Base-by-base conservation (phyloP, 1,140 invertebrate genomes). In the Nylanderia fulva region DNA sequence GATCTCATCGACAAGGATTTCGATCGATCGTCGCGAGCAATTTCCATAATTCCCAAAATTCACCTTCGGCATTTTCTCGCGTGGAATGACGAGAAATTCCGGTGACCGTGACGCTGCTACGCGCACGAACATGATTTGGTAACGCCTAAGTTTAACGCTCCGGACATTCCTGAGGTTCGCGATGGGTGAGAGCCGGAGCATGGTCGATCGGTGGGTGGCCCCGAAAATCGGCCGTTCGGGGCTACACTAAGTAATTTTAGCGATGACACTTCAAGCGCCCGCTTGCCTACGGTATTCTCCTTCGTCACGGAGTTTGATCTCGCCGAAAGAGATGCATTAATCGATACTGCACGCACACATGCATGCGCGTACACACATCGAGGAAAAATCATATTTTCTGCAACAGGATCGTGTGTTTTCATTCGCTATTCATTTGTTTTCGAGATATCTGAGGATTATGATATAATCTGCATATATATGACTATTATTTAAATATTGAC, bases 211-310 rank as follows among this genome's bases (percentile, higher is more conserved):
- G 86, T 88, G 88, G 86, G 77, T 86, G 88, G 85, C 60, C 74
- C n/a, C n/a, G n/a, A 58, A 77, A 83, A 64, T 76, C 54, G 66
- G 39, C 39, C 71, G 60, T 72, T 71, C 29, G 61, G 45, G 45
- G 89, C 71, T 84, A 61, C 60, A 11, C 84, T 71, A 79, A 87
- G 79, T 90, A 85, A 92, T 91, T 92, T 92, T 92, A 92, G 92
- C 91, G 91, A 92, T 92, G 92, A 92, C 90, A 91, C 87, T 76
- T 69, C 56, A 71, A 24, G 24, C 64, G 72, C 42, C 61, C 69
- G 63, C 60, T 68, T 79, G 63, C 63, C 74, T 79, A 54, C 83
- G 52, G 39, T 85, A 64, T 58, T 56, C 33, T 66, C 39, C 9
- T 11, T 74, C 58, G 29, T 86, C 80, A 68, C 21, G 29, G 48